These are phyloP conservation scores for Eurosta solidaginis DNA, from an alignment of 1,140 invertebrate species.

Conservation along the genomic window DNA sequence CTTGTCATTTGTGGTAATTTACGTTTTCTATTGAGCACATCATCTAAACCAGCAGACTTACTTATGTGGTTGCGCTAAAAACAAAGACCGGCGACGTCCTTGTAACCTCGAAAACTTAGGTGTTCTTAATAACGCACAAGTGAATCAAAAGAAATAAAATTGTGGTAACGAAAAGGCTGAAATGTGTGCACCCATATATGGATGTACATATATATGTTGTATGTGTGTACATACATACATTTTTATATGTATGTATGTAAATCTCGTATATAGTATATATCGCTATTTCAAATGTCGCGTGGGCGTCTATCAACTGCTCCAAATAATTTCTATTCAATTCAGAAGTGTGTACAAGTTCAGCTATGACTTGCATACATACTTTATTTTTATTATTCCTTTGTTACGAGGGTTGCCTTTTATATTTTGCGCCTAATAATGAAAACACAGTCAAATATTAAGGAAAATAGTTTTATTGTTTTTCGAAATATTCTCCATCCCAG, in stretches of 20 bases:
- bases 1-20: too few species aligned
- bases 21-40: too few species aligned
- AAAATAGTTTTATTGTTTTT: too few species aligned
- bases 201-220: not conserved
- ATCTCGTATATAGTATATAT: too few species aligned
- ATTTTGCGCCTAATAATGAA: too few species aligned
- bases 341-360: not conserved
- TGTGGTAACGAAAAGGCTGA: not conserved
- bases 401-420: too few species aligned
- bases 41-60: too few species aligned
- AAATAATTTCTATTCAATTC: not conserved
- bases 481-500: too few species aligned
- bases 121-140: not conserved
- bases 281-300: too few species aligned
- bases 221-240: too few species aligned
- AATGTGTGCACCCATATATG: not conserved
- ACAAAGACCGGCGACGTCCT: not conserved
- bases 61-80: not conserved
- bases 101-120: not conserved
- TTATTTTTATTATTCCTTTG: not conserved
- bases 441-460: too few species aligned
- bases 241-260: too few species aligned
- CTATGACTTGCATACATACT: not conserved
- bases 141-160: not conserved
- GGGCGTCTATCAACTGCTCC: not conserved